Conservation (phyloP, 2,797 vertebrate species). For the Sebastes hubbsi region DNA sequence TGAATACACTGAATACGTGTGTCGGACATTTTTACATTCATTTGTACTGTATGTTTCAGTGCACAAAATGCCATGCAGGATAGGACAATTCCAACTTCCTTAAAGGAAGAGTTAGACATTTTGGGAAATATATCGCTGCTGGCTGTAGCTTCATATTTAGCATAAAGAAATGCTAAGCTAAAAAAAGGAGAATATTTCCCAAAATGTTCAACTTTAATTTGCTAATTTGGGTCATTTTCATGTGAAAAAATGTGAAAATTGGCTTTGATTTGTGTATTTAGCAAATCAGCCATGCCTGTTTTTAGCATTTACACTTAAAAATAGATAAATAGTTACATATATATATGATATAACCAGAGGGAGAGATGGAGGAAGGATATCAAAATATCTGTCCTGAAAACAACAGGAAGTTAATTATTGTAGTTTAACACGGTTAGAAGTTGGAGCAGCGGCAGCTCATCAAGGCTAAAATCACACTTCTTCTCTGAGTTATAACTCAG, state of each 20-base stretch:
- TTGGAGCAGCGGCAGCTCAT: background rate
- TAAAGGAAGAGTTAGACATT: background rate
- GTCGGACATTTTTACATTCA: background rate
- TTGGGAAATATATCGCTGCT: background rate
- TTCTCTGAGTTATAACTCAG: background rate
- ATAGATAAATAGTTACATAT: background rate
- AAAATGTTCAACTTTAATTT: background rate
- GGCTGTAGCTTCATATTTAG: background rate
- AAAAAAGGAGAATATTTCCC: background rate
- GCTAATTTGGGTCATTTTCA: background rate
- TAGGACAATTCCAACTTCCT: background rate
- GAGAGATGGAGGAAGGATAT: background rate
- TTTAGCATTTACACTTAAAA: background rate
- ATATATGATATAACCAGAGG: background rate
- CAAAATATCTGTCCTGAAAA: background rate
- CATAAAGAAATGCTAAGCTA: background rate
- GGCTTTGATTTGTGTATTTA: background rate
- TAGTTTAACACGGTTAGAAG: background rate
- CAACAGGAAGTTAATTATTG: background rate
- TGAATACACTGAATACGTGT: background rate
- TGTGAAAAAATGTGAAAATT: background rate
- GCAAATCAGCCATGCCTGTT: background rate
- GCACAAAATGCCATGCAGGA: background rate
- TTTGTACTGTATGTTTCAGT: background rate
- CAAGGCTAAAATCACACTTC: background rate